These are phyloP conservation scores for Rhinogobius similis DNA, from an alignment of 2,113 vertebrate species.

Conservation along the genomic window DNA sequence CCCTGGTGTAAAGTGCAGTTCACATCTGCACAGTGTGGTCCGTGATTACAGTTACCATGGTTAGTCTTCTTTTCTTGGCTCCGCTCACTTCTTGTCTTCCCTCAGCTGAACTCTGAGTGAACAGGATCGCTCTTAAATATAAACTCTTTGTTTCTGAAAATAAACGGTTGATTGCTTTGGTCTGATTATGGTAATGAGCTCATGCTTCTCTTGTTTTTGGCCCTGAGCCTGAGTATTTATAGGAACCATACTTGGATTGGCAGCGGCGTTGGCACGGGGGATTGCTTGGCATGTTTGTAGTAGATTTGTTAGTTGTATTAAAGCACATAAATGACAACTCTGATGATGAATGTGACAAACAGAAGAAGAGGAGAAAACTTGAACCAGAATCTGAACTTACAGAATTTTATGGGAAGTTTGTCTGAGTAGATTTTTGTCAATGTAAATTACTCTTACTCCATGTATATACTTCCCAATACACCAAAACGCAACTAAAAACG, in stretches of 20 bases:
- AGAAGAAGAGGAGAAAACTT: background rate
- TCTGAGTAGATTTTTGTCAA: no score
- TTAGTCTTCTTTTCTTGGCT: constrained; percentile 1
- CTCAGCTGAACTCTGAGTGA: constrained; percentile 8
- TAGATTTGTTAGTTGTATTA: background rate
- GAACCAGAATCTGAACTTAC: background rate
- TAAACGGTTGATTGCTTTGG: background rate
- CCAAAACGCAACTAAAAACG: no score
- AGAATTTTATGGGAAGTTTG: background rate
- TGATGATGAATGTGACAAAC: background rate
- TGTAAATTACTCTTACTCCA: no score
- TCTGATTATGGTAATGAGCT: constrained; percentile 1
- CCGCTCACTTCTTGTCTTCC: background rate
- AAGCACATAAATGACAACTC: background rate
- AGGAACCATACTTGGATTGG: background rate
- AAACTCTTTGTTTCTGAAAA: background rate
- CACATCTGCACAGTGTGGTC: background rate
- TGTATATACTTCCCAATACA: background rate
- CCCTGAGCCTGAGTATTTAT: background rate
- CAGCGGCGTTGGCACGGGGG: background rate
- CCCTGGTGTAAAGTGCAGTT: background rate
- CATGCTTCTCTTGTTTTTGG: background rate
- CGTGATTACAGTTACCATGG: constrained; percentile 5
- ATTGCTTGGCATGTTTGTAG: background rate
- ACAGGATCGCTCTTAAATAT: background rate